Evolutionary conservation across 2,113 vertebrate species (phyloP), one percentile per base, ranked within the genome.

Genomic region (Albula goreensis): DNA sequence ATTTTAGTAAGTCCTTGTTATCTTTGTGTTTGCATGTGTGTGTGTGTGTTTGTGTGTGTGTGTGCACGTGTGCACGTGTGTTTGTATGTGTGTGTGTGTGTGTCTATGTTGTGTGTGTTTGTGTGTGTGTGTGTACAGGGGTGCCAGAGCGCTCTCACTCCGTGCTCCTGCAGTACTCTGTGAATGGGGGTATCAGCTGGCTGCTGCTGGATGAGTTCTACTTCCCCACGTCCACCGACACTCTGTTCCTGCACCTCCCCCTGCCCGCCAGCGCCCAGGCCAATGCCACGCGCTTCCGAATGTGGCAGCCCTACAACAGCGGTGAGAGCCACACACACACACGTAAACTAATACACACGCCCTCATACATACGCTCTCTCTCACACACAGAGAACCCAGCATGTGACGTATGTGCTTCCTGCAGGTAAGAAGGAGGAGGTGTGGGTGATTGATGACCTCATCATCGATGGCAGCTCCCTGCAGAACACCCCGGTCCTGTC

Each of bases 391-490:
- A 74, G 22, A 74, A 22, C 19, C n/a, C 56, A 31, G 56, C 51
- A 17, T 56, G 1, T 52, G 70, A 56, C 12, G 31, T 7, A 10
- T 31, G 80, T 85, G 13, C 86, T 11, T 60, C 70, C n/a, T 89
- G 31, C 89, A 99, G 98, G 98, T 88, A 99, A 99, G 91, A 99
- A 98, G 92, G 98, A 99, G 93, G 98, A 99, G 91, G 97, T 99
- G 83, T 99, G 98, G 98, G 97, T 99, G 89, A 95, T 99, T 85
- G 98, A 99, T 94, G 96, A 99, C 91, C 96, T 99, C 91, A 97
- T 99, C 89, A 97, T 99, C 78, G 97, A 99, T 87, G 98, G 98
- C 84, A 98, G 97, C 92, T 96, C 96, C 51, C 52, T 97, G 78
- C 96, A 97, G 91, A 98, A 97, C 91, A 94, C 96, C 0, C 89